Evolutionary conservation across 2,888 invertebrate genomes (phyloP), one percentile per base, ranked within the genome.

Genomic region (Calliscelio sp.): DNA sequence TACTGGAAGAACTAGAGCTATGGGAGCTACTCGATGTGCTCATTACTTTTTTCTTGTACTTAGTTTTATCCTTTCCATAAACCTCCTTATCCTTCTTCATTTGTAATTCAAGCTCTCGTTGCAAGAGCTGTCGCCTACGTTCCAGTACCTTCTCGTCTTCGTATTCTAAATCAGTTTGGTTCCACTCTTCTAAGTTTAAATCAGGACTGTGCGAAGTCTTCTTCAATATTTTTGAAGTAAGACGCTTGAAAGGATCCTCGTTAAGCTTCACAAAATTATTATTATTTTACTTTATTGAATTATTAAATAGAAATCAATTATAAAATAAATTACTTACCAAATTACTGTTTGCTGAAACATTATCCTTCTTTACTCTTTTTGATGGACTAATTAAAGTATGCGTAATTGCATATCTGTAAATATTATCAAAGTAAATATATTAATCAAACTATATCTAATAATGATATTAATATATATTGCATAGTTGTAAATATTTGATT

Each of bases 101-200:
- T 93, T 96, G 96, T 91, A 96, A 93, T 92, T 96, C 96, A 92
- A 97, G 94, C 94, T 97, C 96, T 89, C 96, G 94, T 92, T 97
- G 96, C 90, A 97, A 94, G 91, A 96, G 95, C 91, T 95, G 95
- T 85, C 97, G 94, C 88, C 96, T 94, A 92, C 96, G 96, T 93
- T 97, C 97, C 90, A 97, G 94, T 87, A 95, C 96, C 92, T 96
- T 96, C 84, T 97, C 96, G 93, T 97, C 97, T 86, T 96, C 96
- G 94, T 96, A 96, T 92, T 97, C 97, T 93, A 97, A 93, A 93
- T 96, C 96, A 91, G 95, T 96, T 92, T 96, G 96, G 92, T 96
- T 96, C 96, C 96, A 96, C 92, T 95, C 95, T 91, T 96, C 96
- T 93, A 96, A 95, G 92, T 96, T 95, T 78, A 94, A 92, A 88